Evolutionary conservation across 2,797 vertebrate species (phyloP).

Genomic region (Chelonia mydas): DNA sequence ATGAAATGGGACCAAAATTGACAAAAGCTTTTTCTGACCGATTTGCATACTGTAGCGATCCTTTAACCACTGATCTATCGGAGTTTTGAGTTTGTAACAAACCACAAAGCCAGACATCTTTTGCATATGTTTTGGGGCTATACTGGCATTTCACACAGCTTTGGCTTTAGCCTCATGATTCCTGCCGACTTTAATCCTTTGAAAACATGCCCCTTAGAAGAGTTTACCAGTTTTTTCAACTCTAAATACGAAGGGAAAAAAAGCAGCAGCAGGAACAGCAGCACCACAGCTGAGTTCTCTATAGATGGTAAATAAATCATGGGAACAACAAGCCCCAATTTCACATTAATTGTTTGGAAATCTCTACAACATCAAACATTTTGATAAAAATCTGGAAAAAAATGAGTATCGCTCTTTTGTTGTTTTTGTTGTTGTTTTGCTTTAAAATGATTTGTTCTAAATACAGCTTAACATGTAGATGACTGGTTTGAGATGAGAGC

Average conservation of each 20-base stretch:
- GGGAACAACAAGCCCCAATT: slow-evolving; percentile 80
- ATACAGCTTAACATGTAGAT: slow-evolving; percentile 84
- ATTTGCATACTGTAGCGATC: not conserved
- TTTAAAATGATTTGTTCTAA: slow-evolving; percentile 83
- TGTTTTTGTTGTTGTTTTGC: slow-evolving; percentile 79
- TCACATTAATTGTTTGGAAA: slow-evolving; percentile 83
- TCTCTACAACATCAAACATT: slow-evolving; percentile 83
- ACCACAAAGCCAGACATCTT: not conserved
- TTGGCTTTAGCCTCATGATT: not conserved
- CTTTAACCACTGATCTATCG: not conserved
- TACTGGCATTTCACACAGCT: not conserved
- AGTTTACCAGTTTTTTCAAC: slow-evolving; percentile 53
- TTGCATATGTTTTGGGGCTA: not conserved
- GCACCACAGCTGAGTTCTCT: slow-evolving; percentile 80
- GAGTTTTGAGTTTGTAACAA: not conserved
- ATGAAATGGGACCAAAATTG: not conserved
- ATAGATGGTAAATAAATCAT: slow-evolving; percentile 80
- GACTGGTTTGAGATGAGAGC: slow-evolving; percentile 79
- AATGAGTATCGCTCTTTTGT: slow-evolving; percentile 79
- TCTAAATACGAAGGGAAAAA: slow-evolving; percentile 50
- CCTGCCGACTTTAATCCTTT: slow-evolving; percentile 18
- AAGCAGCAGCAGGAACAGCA: slow-evolving; percentile 39
- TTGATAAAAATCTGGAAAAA: slow-evolving; percentile 81
- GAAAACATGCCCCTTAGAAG: slow-evolving; percentile 27
- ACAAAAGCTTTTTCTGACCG: not conserved